Conservation (phyloP, 2,113 vertebrate species). For the Rhegmatorhina hoffmannsi region DNA sequence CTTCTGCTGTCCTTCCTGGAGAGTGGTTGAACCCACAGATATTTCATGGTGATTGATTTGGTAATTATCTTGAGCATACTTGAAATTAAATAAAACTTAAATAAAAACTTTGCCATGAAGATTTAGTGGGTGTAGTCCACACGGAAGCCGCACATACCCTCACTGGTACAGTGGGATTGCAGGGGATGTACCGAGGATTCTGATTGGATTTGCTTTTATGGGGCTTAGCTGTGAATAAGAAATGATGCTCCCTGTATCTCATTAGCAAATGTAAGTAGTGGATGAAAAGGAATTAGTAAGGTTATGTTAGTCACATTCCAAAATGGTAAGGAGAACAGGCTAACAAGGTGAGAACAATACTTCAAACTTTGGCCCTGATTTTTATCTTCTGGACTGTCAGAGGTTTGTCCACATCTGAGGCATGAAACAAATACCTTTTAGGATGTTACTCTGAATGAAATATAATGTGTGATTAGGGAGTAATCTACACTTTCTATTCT, state of each 20-base stretch:
- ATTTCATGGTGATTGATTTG: background rate
- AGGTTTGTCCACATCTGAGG: background rate
- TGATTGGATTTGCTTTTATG: background rate
- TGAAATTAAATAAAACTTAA: background rate
- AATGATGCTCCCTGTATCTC: background rate
- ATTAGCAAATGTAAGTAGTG: background rate
- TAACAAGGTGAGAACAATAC: background rate
- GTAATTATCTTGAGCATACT: background rate
- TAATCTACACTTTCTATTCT: background rate
- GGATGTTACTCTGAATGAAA: background rate
- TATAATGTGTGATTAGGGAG: background rate
- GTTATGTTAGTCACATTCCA: background rate
- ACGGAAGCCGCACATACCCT: background rate
- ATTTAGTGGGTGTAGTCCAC: background rate
- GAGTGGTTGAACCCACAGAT: background rate
- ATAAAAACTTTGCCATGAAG: background rate
- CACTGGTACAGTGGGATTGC: background rate
- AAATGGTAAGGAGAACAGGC: background rate
- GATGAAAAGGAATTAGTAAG: background rate
- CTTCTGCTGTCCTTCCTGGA: background rate
- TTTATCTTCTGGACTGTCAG: background rate
- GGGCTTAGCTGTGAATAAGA: background rate
- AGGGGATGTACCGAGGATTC: background rate
- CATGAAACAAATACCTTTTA: background rate
- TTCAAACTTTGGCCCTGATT: background rate